These are phyloP conservation scores for Neodiprion fabricii DNA, from an alignment of 1,140 invertebrate species.

Conservation along the genomic window DNA sequence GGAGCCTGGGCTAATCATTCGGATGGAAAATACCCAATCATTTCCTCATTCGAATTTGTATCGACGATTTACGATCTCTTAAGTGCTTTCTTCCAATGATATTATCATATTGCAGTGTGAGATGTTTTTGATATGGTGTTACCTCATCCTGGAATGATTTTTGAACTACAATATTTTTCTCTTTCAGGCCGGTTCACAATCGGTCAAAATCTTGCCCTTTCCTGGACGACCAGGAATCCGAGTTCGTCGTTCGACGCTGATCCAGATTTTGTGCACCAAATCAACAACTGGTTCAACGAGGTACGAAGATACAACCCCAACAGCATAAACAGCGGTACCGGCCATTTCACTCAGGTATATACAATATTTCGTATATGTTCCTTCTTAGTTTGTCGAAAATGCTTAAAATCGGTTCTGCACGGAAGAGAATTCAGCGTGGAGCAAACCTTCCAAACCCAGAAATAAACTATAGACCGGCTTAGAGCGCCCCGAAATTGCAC, in stretches of 20 bases:
- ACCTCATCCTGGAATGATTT: too few species aligned
- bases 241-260: slow-evolving; percentile 63
- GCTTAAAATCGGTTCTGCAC: slow-evolving; percentile 17
- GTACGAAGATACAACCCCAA: slow-evolving; percentile 72
- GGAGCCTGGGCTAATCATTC: too few species aligned
- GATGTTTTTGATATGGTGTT: too few species aligned
- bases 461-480: too few species aligned
- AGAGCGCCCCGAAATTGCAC: too few species aligned
- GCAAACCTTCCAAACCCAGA: too few species aligned
- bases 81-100: too few species aligned
- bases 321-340: slow-evolving; percentile 71
- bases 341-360: slow-evolving; percentile 82
- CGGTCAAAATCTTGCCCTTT: slow-evolving; percentile 82
- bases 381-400: background rate
- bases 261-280: slow-evolving; percentile 77
- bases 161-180: slow-evolving; percentile 9
- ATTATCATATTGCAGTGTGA: too few species aligned
- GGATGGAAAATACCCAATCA: too few species aligned
- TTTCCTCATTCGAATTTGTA: too few species aligned
- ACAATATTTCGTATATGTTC: slow-evolving; percentile 20
- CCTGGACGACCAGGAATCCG: slow-evolving; percentile 76
- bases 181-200: slow-evolving; percentile 74
- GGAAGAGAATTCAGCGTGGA: too few species aligned
- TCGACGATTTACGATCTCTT: too few species aligned
- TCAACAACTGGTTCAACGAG: slow-evolving; percentile 83